These are phyloP conservation scores for Zenarchopterus dispar DNA, from an alignment of 2,797 vertebrate species.

Conservation along the genomic window DNA sequence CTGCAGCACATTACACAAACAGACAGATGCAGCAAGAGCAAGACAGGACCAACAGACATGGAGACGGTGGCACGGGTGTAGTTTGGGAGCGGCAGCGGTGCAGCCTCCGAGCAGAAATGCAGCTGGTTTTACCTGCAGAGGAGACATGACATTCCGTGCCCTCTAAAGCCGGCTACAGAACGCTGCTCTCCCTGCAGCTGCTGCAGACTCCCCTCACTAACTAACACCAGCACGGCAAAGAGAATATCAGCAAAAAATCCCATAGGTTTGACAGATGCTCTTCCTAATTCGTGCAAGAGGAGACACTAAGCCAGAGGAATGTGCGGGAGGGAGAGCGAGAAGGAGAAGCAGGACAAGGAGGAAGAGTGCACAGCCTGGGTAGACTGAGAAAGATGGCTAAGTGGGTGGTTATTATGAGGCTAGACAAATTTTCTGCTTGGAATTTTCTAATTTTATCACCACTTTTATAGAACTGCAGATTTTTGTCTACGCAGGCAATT, in stretches of 20 bases:
- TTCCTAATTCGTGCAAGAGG: slow-evolving; percentile 48
- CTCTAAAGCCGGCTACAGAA: slow-evolving; percentile 79
- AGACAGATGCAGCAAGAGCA: slow-evolving; percentile 36
- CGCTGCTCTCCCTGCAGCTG: slow-evolving; percentile 76
- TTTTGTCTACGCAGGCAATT: neutral
- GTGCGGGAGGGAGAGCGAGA: slow-evolving; percentile 43
- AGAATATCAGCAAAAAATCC: slow-evolving; percentile 64
- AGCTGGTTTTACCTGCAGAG: slow-evolving; percentile 82
- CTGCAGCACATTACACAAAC: slow-evolving; percentile 48
- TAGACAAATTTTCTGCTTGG: slow-evolving; percentile 19
- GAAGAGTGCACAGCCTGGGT: slow-evolving; percentile 20
- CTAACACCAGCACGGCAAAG: slow-evolving; percentile 58
- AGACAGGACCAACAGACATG: slow-evolving; percentile 27
- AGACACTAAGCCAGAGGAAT: slow-evolving; percentile 34
- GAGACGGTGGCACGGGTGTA: slow-evolving; percentile 20
- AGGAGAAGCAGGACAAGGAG: slow-evolving; percentile 43
- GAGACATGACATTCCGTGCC: slow-evolving; percentile 86
- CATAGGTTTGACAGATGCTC: slow-evolving; percentile 70
- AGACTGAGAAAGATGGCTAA: slow-evolving; percentile 35
- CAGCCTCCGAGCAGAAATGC: slow-evolving; percentile 44
- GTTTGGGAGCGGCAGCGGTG: slow-evolving; percentile 37
- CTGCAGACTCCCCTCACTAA: slow-evolving; percentile 65
- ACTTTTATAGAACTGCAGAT: neutral
- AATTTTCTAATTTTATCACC: neutral
- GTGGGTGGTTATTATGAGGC: slow-evolving; percentile 38